Evolutionary conservation across 2,113 vertebrate species (phyloP), one percentile per base, ranked within the genome.

Genomic region (Tetrao urogallus): DNA sequence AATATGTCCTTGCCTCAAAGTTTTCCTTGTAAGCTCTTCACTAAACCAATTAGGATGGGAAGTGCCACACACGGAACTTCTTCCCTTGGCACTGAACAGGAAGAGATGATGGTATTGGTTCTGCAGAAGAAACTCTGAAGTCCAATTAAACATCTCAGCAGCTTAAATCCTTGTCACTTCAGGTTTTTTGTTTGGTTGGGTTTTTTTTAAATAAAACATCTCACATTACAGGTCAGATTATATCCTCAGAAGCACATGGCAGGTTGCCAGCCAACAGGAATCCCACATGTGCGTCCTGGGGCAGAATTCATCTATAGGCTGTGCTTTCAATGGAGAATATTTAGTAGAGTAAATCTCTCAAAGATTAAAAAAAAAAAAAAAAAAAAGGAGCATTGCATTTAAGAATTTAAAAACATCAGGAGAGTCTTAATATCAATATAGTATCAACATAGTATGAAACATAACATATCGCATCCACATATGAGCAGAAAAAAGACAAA

Each of bases 241-340:
- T 45, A 45, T 16, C 16, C 61, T 69, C 11, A 4, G 34, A 90
- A 58, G 34, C 36, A 84, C 2, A 57, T 6, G 22, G 82, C 22
- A 75, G 61, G 82, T 64, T n/a, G 87, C 42, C 72, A 95, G 47
- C 18, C 52, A 83, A 74, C 9, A 92, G 27, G 27, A 95, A 95
- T 66, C 30, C 17, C 43, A 84, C 52, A 69, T 13, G 32, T 25
- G 52, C 7, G 22, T 64, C 17, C 54, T 38, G 30, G 52, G 43
- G 54, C 43, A 86, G 65, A 88, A 90, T 72, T 88, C 88, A 54
- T 47, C 43, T 58, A 61, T 7, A 38, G 61, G 40, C 24, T 84
- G 30, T 24, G 38, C 81, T 79, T 92, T 69, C 66, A 38, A 21
- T 4, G 10, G 7, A 48, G 65, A 82, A 57, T 54, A 69, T 65